phyloP scores from a whole-genome alignment of 2,797 vertebrate genomes.

The Sylvilagus floridanus region DNA sequence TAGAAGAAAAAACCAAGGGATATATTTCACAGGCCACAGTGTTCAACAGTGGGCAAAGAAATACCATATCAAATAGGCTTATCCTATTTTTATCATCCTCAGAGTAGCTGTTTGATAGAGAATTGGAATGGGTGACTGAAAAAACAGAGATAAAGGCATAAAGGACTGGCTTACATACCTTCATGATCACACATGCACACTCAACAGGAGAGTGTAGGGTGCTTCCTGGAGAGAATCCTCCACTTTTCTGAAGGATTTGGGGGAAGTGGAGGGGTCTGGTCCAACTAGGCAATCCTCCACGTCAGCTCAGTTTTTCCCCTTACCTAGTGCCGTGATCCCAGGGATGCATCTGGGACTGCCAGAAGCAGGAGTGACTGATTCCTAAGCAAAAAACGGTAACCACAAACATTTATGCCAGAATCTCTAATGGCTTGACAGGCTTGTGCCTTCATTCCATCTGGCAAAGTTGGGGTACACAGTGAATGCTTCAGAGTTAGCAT shows the following conservation, averaged over 20 bases:
- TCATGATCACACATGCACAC: background rate
- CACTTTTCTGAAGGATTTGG: background rate
- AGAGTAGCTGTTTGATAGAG: background rate
- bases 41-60: background rate
- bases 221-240: background rate
- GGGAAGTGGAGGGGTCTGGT: background rate
- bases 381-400: background rate
- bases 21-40: background rate
- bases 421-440: background rate
- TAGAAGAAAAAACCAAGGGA: background rate
- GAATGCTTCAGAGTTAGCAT: background rate
- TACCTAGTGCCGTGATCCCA: background rate
- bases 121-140: background rate
- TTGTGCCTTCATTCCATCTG: background rate
- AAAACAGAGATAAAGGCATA: background rate
- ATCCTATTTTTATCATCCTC: background rate
- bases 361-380: background rate
- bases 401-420: background rate
- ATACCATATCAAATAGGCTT: background rate
- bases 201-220: background rate
- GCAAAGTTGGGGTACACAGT: background rate
- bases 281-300: background rate
- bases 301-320: background rate
- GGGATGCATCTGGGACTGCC: background rate
- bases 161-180: background rate